Base-by-base conservation (phyloP, 2,113 vertebrate genomes). In the Lophura nycthemera region DNA sequence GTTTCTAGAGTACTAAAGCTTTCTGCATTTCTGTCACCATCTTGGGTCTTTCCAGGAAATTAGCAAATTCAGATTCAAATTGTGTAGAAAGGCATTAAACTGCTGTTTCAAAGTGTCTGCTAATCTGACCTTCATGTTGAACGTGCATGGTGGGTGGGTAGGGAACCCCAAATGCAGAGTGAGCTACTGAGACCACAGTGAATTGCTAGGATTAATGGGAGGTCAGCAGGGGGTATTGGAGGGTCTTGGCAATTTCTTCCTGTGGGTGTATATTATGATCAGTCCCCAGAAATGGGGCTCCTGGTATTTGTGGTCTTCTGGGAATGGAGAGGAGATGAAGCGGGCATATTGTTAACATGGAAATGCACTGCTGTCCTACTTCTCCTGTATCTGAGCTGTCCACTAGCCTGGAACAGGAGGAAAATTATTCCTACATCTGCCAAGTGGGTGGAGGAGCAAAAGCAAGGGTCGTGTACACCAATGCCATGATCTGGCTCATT, bases 161-260 rank as follows among this genome's bases (percentile, higher is more conserved):
- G 56, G 56, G 56, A 59, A n/a, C 30, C 56, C 32, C 18, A 59
- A n/a, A 59, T 22, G 4, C 0, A 15, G 9, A 61, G 15, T 6
- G 45, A 54, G 21, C 27, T 42, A 1, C 65, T 34, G 63, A 64
- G 30, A 45, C 3, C 47, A 48, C 3, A 36, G 7, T 8, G 48
- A 27, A 24, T 60, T 60, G 13, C 24, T 13, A 29, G 47, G 22
- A 34, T 29, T 75, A 38, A 3, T 3, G 57, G 30, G 0, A 0
- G 18, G 12, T 4, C n/a, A 3, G 2, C 3, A 59, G 36, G 0
- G 1, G 20, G 3, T 43, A 8, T 66, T 61, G 27, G 56, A 20
- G 11, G 10, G 12, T 21, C 10, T 50, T 21, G 15, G 13, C 10
- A 14, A 3, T n/a, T 54, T 69, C 40, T 76, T 34, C 22, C n/a